These are phyloP conservation scores for Agonopterix arenella DNA, from an alignment of 2,888 invertebrate genomes.

Conservation along the genomic window DNA sequence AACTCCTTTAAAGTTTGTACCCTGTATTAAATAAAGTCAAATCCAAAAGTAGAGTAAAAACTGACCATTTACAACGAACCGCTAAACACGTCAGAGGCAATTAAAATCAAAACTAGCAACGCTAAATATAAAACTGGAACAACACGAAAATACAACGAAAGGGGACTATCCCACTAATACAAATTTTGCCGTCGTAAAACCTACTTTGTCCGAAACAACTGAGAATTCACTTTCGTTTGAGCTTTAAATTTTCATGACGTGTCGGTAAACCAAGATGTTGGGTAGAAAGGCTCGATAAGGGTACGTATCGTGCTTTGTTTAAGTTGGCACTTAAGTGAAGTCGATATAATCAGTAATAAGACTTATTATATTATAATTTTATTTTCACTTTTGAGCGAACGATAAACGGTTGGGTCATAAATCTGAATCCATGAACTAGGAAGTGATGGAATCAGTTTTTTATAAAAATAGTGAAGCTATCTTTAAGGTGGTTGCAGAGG, in stretches of 20 bases:
- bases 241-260: conserved; percentile 9
- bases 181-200: neutral
- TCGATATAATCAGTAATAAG: conserved; percentile 19
- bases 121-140: conserved; percentile 17
- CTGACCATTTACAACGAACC: conserved; percentile 8
- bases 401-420: neutral
- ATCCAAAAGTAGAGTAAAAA: too few relatives aligned
- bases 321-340: conserved; percentile 23
- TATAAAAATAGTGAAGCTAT: too few relatives aligned
- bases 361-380: conserved; percentile 14
- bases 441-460: neutral
- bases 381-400: conserved; percentile 8
- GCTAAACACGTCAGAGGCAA: conserved; percentile 15
- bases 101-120: conserved; percentile 16
- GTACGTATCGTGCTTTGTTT: conserved; percentile 21
- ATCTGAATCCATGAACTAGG: neutral
- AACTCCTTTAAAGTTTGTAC: too few relatives aligned
- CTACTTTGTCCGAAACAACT: neutral
- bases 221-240: conserved; percentile 10
- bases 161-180: conserved; percentile 8
- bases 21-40: too few relatives aligned
- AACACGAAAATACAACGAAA: conserved; percentile 12
- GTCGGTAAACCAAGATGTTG: conserved; percentile 20
- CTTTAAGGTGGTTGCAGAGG: too few relatives aligned
- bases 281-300: conserved; percentile 19